These are phyloP conservation scores for Ivindomyrus marchei DNA, from an alignment of 2,113 vertebrate species.

Conservation along the genomic window DNA sequence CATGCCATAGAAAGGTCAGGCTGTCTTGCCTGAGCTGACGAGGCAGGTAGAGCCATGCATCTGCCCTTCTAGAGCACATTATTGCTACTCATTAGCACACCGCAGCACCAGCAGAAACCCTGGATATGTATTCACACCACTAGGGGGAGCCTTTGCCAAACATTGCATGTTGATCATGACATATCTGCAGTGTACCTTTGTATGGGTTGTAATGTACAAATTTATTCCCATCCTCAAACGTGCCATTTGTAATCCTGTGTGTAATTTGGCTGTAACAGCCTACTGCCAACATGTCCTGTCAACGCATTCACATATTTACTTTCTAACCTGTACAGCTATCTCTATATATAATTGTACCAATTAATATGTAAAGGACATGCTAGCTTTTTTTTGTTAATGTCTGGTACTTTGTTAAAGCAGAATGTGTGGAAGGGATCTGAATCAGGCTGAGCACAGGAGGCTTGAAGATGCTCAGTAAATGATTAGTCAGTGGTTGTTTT, in stretches of 20 bases:
- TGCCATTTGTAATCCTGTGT: not conserved
- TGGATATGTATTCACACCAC: not conserved
- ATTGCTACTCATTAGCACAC: not conserved
- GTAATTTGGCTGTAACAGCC: not conserved
- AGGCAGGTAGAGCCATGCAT: not conserved
- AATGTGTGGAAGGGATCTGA: not conserved
- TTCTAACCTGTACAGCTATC: not conserved
- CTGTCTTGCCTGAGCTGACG: not conserved
- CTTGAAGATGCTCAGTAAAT: not conserved
- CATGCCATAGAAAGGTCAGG: not conserved
- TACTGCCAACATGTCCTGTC: not conserved
- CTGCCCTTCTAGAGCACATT: not conserved
- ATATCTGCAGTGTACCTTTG: not conserved
- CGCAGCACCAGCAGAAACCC: not conserved
- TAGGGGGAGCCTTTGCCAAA: not conserved
- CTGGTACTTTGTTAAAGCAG: not conserved
- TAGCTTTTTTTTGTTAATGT: not conserved
- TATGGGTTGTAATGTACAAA: not conserved
- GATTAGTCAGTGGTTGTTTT: not conserved
- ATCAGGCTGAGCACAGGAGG: not conserved
- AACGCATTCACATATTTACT: not conserved
- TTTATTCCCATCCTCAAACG: not conserved
- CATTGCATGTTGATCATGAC: not conserved
- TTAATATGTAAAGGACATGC: not conserved
- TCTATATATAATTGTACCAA: not conserved